Evolutionary conservation across 1,140 invertebrate species (phyloP).

Genomic region (Aphaenogaster ashmeadi): DNA sequence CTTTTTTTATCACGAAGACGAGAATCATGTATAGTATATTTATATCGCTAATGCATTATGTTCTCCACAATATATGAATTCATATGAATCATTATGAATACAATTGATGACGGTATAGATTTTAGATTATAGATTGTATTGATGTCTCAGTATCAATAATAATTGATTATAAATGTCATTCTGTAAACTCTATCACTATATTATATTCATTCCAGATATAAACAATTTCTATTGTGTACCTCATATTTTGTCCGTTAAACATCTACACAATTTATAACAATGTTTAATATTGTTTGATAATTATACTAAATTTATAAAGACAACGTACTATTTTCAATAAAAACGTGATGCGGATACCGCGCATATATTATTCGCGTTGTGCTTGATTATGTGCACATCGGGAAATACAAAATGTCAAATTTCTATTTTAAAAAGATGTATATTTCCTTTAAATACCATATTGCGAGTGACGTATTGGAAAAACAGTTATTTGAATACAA

Average conservation of each 20-base stretch:
- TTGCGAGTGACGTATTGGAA: constrained; percentile 68
- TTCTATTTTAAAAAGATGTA: constrained; percentile 77
- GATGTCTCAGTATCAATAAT: neutral
- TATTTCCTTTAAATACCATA: constrained; percentile 80
- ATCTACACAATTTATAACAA: constrained; percentile 10
- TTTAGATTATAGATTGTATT: neutral
- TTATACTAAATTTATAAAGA: constrained; percentile 2
- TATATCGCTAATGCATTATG: constrained; percentile 1
- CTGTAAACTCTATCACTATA: neutral
- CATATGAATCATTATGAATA: constrained; percentile 5
- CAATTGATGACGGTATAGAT: neutral
- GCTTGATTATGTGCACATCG: constrained; percentile 17
- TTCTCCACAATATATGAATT: neutral
- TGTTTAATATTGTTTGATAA: neutral
- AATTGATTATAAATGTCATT: neutral
- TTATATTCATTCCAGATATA: neutral
- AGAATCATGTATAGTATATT: constrained; percentile 7
- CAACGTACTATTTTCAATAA: constrained; percentile 18
- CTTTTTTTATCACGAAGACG: neutral
- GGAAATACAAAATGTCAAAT: constrained; percentile 30
- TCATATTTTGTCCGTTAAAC: neutral
- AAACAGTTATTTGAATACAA: constrained; percentile 95
- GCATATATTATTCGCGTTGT: neutral
- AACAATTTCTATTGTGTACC: neutral
- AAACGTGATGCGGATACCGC: neutral